A percentile compares a stretch with the other conserved stretches of the same genome.
phyloP scores from a whole-genome alignment of 2,113 vertebrate genomes.

The Notothenia coriiceps region DNA sequence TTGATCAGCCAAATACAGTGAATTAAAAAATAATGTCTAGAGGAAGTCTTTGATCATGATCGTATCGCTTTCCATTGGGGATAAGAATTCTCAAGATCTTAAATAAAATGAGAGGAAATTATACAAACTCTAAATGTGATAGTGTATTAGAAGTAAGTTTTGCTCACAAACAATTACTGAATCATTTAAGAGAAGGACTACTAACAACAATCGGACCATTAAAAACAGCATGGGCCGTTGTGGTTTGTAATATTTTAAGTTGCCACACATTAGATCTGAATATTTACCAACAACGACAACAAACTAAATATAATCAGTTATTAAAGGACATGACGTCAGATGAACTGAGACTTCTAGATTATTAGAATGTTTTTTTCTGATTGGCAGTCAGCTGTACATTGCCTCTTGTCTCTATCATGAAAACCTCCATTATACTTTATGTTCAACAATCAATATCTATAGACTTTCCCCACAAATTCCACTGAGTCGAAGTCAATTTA shows the following conservation, averaged over 20 bases:
- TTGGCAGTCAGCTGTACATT: constrained; percentile 1
- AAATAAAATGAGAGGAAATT: neutral
- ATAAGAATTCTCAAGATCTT: constrained; percentile 8
- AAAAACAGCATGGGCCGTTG: neutral
- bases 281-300: neutral
- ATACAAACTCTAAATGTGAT: neutral
- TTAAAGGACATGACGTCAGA: neutral
- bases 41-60: constrained; percentile 36
- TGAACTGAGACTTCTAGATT: neutral
- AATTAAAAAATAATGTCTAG: constrained; percentile 20
- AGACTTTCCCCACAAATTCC: constrained; percentile 34
- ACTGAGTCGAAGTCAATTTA: constrained; percentile 38
- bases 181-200: neutral
- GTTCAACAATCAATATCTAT: constrained; percentile 27
- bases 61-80: neutral
- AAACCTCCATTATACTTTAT: neutral
- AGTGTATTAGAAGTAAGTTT: neutral
- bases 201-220: neutral
- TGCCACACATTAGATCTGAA: neutral
- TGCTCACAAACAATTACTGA: neutral
- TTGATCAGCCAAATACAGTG: constrained; percentile 14
- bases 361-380: neutral
- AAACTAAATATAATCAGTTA: neutral
- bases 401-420: constrained; percentile 27
- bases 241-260: neutral